phyloP scores from a whole-genome alignment of 1,140 invertebrate species.

The Panagrolaimus sp. region DNA sequence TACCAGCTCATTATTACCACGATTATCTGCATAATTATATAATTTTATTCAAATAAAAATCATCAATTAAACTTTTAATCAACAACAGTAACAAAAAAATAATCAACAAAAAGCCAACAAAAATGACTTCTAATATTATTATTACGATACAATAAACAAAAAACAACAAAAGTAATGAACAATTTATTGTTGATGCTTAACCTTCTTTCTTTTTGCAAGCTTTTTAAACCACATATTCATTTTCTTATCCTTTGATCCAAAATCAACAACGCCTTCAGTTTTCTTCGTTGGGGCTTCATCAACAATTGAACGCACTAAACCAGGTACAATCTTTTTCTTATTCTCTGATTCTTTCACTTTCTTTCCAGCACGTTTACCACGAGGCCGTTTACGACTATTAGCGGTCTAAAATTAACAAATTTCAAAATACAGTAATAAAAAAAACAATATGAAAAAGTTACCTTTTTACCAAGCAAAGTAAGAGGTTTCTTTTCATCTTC shows the following conservation, averaged over 20 bases:
- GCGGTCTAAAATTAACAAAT: constrained; percentile 1
- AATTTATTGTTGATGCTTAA: constrained; percentile 49
- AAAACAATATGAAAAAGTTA: not conserved
- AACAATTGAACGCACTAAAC: not conserved
- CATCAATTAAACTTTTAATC: constrained; percentile 11
- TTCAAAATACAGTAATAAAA: not conserved
- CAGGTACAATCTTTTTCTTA: constrained; percentile 3
- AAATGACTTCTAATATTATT: constrained; percentile 16
- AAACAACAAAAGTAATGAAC: constrained; percentile 29
- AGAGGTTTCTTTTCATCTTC: constrained; percentile 15
- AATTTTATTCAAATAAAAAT: constrained; percentile 16
- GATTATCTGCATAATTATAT: no score
- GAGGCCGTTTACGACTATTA: not conserved
- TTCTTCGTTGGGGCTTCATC: constrained; percentile 21
- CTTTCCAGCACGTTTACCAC: constrained; percentile 1
- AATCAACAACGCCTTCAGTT: not conserved
- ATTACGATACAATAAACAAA: constrained; percentile 17
- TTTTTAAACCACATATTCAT: constrained; percentile 45
- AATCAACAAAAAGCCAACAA: constrained; percentile 21
- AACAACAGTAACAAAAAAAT: not conserved
- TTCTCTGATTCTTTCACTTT: not conserved
- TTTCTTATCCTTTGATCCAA: constrained; percentile 25
- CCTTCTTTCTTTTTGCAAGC: constrained; percentile 40
- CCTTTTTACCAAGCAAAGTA: constrained; percentile 2
- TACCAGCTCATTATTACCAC: no score